Evolutionary conservation across 2,113 vertebrate genomes (phyloP).

Genomic region (Psettodes erumei): DNA sequence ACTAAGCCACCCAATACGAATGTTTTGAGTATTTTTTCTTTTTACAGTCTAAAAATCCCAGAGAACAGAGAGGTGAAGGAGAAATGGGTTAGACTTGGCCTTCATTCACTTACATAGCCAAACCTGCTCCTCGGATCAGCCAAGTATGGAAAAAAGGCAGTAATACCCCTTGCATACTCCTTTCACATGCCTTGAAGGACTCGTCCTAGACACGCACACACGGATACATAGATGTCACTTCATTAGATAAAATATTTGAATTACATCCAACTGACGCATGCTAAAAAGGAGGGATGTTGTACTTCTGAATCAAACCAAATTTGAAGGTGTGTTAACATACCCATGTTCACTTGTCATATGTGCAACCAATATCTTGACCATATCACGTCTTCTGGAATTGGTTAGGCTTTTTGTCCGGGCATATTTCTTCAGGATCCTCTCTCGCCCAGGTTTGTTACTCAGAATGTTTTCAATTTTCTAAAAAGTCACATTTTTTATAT

Average conservation of each 20-base stretch:
- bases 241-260: too few relatives aligned
- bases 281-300: too few relatives aligned
- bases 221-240: neutral
- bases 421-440: constrained; percentile 42
- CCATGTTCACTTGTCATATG: constrained; percentile 53
- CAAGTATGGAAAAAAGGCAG: constrained; percentile 19
- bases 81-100: neutral
- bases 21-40: neutral
- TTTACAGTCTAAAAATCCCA: too few relatives aligned
- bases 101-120: constrained; percentile 24
- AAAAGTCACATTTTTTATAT: too few relatives aligned
- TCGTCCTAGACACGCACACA: constrained; percentile 19
- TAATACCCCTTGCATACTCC: constrained; percentile 39
- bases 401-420: constrained; percentile 33
- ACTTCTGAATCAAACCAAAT: neutral
- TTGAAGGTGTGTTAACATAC: constrained; percentile 14
- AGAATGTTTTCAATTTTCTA: constrained; percentile 28
- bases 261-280: too few relatives aligned
- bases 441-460: constrained; percentile 34
- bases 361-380: constrained; percentile 54
- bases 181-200: constrained; percentile 26
- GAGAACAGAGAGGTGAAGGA: too few relatives aligned
- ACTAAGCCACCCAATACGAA: neutral
- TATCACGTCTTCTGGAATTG: constrained; percentile 19
- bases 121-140: constrained; percentile 21